Conservation (phyloP, 2,888 invertebrate species). For the Atherix ibis region DNA sequence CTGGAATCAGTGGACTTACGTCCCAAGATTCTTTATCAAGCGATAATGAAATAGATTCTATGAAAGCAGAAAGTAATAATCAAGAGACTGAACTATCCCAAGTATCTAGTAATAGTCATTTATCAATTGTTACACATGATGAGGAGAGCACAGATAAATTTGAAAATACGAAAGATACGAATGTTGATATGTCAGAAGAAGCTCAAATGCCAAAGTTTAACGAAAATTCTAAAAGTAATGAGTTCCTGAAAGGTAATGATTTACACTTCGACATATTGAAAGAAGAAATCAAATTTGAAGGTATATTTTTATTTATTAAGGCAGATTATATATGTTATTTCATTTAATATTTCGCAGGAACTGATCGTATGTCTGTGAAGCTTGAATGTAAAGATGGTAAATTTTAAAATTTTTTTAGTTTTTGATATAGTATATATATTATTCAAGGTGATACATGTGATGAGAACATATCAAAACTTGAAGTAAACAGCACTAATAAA, state of each 20-base stretch:
- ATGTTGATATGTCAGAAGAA: slow-evolving; percentile 29
- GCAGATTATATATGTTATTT: background rate
- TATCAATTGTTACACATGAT: slow-evolving; percentile 38
- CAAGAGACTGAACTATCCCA: slow-evolving; percentile 47
- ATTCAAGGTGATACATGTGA: no score
- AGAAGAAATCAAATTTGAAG: slow-evolving; percentile 30
- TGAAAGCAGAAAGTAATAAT: slow-evolving; percentile 18
- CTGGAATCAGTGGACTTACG: slow-evolving; percentile 35
- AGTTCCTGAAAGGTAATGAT: slow-evolving; percentile 9
- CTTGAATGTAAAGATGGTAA: no score
- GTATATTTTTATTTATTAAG: slow-evolving; percentile 9
- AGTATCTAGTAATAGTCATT: slow-evolving; percentile 42
- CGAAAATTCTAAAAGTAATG: slow-evolving; percentile 23
- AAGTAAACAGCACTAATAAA: no score
- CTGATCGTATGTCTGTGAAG: background rate
- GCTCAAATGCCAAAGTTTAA: slow-evolving; percentile 32
- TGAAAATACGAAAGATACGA: slow-evolving; percentile 22
- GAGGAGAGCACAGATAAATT: slow-evolving; percentile 32
- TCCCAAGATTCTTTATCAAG: slow-evolving; percentile 22
- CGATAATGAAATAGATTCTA: no score
- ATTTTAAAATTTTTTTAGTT: no score
- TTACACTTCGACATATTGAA: slow-evolving; percentile 30
- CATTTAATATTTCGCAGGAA: background rate
- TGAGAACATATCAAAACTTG: no score
- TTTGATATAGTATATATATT: no score